Percentiles rank a stretch among this genome's conserved stretches.
Evolutionary conservation across 2,113 vertebrate genomes (phyloP).

Genomic region (Callospermophilus lateralis): DNA sequence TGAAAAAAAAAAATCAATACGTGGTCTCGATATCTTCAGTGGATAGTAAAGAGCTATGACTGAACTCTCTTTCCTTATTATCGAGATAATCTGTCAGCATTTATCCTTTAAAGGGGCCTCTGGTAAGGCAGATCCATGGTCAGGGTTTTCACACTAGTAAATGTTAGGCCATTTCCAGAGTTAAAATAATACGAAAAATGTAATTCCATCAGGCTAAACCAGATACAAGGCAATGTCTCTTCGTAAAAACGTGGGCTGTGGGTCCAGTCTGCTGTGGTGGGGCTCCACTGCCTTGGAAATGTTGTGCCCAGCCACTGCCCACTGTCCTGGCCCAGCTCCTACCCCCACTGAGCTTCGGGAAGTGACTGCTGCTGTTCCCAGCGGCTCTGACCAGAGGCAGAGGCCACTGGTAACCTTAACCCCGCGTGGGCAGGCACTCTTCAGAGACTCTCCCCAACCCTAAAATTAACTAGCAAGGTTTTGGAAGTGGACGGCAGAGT

Average conservation of each 20-base stretch:
- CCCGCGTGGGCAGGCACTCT: slow-evolving; percentile 86
- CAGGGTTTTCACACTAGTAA: neutral
- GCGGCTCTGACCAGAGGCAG: slow-evolving; percentile 87
- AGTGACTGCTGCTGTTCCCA: slow-evolving; percentile 87
- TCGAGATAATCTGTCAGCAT: slow-evolving; percentile 64
- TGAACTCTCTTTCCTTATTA: neutral
- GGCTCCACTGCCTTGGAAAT: slow-evolving; percentile 58
- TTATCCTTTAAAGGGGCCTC: slow-evolving; percentile 25
- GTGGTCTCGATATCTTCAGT: slow-evolving; percentile 17
- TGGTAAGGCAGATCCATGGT: neutral
- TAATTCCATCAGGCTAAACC: neutral
- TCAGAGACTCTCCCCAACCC: slow-evolving; percentile 84
- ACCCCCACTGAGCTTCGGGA: slow-evolving; percentile 88
- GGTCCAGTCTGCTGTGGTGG: neutral
- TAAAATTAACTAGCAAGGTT: slow-evolving; percentile 86
- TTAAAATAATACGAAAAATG: slow-evolving; percentile 39
- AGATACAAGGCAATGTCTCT: neutral
- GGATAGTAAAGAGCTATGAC: slow-evolving; percentile 17
- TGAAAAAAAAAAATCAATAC: slow-evolving; percentile 64
- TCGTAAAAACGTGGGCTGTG: slow-evolving; percentile 40
- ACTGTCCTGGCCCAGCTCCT: slow-evolving; percentile 85
- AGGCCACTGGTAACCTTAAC: slow-evolving; percentile 88
- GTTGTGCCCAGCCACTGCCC: slow-evolving; percentile 78
- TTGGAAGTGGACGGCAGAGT: slow-evolving; percentile 78
- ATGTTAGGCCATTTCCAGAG: neutral